Conservation (phyloP, 2,113 vertebrate species). For the Corythaeola cristata region DNA sequence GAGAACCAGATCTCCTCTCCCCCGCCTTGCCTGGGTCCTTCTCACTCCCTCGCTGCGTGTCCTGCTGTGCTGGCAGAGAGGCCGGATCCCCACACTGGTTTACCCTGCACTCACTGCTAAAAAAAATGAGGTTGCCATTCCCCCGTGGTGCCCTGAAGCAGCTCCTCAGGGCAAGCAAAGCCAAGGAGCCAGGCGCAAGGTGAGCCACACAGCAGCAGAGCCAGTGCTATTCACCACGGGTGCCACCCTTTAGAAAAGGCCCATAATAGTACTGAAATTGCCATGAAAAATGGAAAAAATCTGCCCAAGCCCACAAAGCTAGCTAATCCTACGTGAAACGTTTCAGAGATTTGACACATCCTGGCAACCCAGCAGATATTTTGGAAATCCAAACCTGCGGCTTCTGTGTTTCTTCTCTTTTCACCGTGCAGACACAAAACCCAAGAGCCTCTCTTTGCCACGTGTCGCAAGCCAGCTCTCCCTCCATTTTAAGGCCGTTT, state of each 20-base stretch:
- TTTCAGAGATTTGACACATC: neutral
- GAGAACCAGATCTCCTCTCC: neutral
- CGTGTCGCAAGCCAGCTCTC: neutral
- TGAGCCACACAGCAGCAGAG: neutral
- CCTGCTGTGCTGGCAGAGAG: neutral
- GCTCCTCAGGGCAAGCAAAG: neutral
- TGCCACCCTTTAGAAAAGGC: neutral
- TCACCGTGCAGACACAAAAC: neutral
- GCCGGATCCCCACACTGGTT: neutral
- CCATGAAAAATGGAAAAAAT: neutral
- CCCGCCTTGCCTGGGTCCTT: fast-evolving
- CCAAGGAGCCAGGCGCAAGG: neutral
- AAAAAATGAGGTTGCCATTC: neutral
- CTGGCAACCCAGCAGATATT: neutral
- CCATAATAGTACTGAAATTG: neutral
- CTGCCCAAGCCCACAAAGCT: neutral
- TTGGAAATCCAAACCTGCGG: neutral
- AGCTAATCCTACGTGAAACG: neutral
- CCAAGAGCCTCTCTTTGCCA: neutral
- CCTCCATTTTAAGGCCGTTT: neutral
- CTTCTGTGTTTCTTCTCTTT: neutral
- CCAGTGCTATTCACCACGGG: neutral
- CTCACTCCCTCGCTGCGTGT: fast-evolving
- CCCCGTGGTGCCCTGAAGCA: fast-evolving
- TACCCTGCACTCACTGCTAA: fast-evolving